Percentiles rank a stretch among this genome's conserved stretches.
phyloP scores from a whole-genome alignment of 1,140 invertebrate genomes.

The Pseudomyrmex dendroicus region DNA sequence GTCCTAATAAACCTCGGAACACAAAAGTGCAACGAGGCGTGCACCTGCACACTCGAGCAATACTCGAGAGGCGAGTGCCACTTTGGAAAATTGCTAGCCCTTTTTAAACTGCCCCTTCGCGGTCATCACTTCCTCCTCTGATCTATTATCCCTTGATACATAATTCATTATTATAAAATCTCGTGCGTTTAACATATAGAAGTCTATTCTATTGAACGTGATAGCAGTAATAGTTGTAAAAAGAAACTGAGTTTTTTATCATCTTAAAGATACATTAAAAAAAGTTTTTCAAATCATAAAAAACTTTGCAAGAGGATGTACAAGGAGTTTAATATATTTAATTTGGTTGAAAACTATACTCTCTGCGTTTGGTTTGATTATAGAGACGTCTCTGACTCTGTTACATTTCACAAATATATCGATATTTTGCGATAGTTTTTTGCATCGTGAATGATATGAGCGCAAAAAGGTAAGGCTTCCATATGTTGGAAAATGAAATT shows the following conservation, averaged over 20 bases:
- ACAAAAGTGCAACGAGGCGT: conserved; percentile 34
- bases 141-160: conserved; percentile 43
- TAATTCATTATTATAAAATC: conserved; percentile 38
- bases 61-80: conserved; percentile 22
- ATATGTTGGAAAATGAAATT: conserved; percentile 38
- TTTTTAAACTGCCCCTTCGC: conserved; percentile 22
- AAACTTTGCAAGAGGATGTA: background rate
- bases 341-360: background rate
- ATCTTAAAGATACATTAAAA: background rate
- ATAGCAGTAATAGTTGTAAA: background rate
- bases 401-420: conserved; percentile 26
- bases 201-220: background rate
- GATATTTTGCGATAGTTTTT: background rate
- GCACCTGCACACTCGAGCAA: conserved; percentile 25
- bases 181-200: background rate
- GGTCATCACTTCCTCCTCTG: conserved; percentile 28
- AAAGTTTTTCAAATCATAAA: too few species aligned
- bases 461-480: background rate
- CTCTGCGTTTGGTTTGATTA: background rate
- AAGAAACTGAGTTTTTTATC: too few species aligned
- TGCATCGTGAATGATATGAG: conserved; percentile 2
- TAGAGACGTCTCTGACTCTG: background rate
- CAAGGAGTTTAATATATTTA: conserved; percentile 8
- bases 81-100: conserved; percentile 51
- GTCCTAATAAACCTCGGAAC: conserved; percentile 28